Evolutionary conservation across 2,888 invertebrate species (phyloP), one percentile per base, ranked within the genome.

Genomic region (Arge pagana): DNA sequence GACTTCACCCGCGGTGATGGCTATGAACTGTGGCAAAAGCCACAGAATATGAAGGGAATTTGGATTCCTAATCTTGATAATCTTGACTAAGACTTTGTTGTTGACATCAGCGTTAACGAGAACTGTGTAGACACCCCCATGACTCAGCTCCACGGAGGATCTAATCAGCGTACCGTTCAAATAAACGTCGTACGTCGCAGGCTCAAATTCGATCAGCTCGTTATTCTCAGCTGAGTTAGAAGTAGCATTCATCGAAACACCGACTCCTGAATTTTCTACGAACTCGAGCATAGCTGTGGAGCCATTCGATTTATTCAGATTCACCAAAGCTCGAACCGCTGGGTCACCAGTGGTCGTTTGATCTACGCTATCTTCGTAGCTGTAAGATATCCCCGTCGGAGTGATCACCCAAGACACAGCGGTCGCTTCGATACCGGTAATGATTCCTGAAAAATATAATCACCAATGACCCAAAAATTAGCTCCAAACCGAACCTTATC

Each of bases 1-100:
- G 33, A 98, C 90, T 78, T 99, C 98, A 0, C 88, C 97, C 67
- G 89, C 84, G 0, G 97, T 96, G 67, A 99, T 89, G 11, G 96
- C 81, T 40, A 96, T 78, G 71, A 95, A 96, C 74, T 98, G 98
- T 0, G 97, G 97, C 15, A 97, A 70, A 66, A 95, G 84, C 88
- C 87, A 90, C 3, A 92, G 72, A 68, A 96, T 90, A 64, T 90
- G 89, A 2, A 96, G 74, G 1, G 83, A 82, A 72, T 90, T 93
- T 0, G 89, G 83, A 2, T 83, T 77, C 0, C 89, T 87, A 21
- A 89, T 79, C 4, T 70, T 75, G 8, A 81, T 65, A 50, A 69
- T 60, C 6, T 77, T 75, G 2, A 76, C 72, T 1, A 10, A 37
- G 18, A 52, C 49, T 1, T 23, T n/a, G 13, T 4, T 21, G 7